Evolutionary conservation across 2,888 invertebrate genomes (phyloP).

Genomic region (Rhagium mordax): DNA sequence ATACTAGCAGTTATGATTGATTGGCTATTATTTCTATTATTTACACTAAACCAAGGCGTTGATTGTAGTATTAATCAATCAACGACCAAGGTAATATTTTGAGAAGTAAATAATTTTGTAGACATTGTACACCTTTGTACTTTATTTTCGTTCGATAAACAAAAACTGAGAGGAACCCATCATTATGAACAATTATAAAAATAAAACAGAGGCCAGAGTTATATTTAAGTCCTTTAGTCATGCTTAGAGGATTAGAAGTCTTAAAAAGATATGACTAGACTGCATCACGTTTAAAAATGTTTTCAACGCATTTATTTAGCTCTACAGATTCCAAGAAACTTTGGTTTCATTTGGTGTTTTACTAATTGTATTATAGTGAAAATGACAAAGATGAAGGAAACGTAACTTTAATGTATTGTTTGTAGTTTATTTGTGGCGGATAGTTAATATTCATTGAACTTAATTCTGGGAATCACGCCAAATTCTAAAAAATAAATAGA

Average conservation of each 20-base stretch:
- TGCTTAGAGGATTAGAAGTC: neutral
- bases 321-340: too few species aligned
- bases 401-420: too few species aligned
- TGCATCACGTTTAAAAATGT: neutral
- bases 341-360: too few species aligned
- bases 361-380: too few species aligned
- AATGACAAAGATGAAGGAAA: too few species aligned
- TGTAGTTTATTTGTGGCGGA: too few species aligned
- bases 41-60: neutral
- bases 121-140: neutral
- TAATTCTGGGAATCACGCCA: too few species aligned
- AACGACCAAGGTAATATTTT: too few species aligned
- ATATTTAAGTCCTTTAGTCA: neutral
- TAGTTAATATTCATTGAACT: too few species aligned
- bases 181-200: neutral
- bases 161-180: neutral
- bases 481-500: too few species aligned
- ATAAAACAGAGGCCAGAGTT: constrained; percentile 1
- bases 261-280: neutral
- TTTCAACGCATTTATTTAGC: neutral
- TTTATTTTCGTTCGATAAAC: neutral
- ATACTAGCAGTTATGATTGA: constrained; percentile 6
- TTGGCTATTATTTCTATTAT: neutral
- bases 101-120: neutral
- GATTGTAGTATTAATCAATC: too few species aligned